phyloP scores from a whole-genome alignment of 2,113 vertebrate species.

The Tilapia sparmanii region DNA sequence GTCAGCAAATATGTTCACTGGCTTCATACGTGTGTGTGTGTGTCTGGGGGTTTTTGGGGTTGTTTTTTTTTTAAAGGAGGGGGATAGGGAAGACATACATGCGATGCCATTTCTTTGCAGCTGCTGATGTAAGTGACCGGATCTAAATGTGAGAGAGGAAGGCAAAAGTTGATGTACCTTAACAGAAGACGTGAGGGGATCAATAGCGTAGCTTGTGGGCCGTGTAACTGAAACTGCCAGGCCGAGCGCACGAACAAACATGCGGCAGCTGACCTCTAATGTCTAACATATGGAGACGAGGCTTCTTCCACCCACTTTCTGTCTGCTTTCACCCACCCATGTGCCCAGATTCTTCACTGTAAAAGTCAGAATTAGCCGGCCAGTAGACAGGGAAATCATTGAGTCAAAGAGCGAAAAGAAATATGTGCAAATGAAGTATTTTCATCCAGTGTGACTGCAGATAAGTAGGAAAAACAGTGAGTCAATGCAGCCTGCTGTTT shows the following conservation, averaged over 20 bases:
- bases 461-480: neutral
- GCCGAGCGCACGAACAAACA: constrained; percentile 31
- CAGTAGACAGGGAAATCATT: neutral
- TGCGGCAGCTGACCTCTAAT: constrained; percentile 57
- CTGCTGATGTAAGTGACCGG: constrained; percentile 33
- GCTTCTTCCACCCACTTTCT: constrained; percentile 19
- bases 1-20: neutral
- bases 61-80: neutral
- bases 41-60: accelerated
- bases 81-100: neutral
- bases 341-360: neutral
- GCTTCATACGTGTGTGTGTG: neutral
- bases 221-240: constrained; percentile 58
- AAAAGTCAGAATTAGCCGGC: neutral
- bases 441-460: neutral
- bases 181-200: constrained; percentile 37
- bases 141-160: neutral
- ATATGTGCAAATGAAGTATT: neutral
- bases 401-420: neutral
- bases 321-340: constrained; percentile 14
- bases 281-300: constrained; percentile 48
- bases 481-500: neutral
- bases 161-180: constrained; percentile 19
- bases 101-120: constrained; percentile 3
- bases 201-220: constrained; percentile 44